These are phyloP conservation scores for Gobio occitaniae DNA, from an alignment of 2,797 vertebrate genomes.

Conservation along the genomic window DNA sequence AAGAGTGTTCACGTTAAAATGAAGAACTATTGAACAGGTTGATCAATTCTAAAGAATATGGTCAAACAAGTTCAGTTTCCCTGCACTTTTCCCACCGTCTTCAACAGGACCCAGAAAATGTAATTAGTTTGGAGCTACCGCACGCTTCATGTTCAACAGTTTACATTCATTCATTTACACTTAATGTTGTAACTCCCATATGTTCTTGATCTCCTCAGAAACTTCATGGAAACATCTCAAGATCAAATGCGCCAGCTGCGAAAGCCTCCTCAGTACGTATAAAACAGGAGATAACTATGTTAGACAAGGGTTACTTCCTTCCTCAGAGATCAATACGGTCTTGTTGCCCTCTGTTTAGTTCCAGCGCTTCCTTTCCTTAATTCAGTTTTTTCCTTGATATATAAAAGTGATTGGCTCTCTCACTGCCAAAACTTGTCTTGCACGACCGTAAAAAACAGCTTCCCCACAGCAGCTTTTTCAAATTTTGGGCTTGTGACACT, in stretches of 20 bases:
- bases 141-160: conserved; percentile 9
- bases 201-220: conserved; percentile 65
- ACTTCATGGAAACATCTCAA: conserved; percentile 19
- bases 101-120: conserved; percentile 7
- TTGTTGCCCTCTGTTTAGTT: conserved; percentile 39
- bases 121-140: conserved; percentile 24
- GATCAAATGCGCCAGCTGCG: conserved; percentile 19
- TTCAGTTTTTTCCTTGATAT: conserved; percentile 64
- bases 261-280: conserved; percentile 1
- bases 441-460: conserved; percentile 62
- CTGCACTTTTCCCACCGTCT: conserved; percentile 56
- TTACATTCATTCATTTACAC: conserved; percentile 36
- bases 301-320: conserved; percentile 56
- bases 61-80: conserved; percentile 28
- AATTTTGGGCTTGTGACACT: conserved; percentile 83
- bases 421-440: conserved; percentile 65
- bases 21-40: not conserved
- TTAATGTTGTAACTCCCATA: conserved; percentile 65
- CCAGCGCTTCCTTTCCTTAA: conserved; percentile 55
- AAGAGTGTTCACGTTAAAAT: not conserved
- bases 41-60: not conserved
- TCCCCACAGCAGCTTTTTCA: conserved; percentile 84
- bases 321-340: conserved; percentile 41
- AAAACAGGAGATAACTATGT: conserved; percentile 43
- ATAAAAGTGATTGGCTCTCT: conserved; percentile 71